phyloP scores from a whole-genome alignment of 2,113 vertebrate genomes.

The Epinephelus cyanopodus region DNA sequence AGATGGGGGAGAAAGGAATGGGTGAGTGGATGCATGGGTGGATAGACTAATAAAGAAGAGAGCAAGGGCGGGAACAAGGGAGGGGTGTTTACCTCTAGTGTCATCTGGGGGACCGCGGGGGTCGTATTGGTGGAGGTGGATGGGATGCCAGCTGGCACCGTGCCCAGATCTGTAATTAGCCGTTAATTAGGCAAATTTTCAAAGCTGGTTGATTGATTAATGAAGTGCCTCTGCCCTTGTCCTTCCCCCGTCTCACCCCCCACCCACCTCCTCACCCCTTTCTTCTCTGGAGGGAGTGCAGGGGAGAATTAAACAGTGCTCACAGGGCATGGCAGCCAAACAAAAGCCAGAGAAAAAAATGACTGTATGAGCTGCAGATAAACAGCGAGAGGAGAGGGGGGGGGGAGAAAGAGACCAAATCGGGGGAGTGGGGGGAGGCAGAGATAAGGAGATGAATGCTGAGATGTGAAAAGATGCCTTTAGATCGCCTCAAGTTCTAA shows the following conservation, averaged over 20 bases:
- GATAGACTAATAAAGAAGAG: conserved; percentile 55
- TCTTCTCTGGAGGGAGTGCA: conserved; percentile 39
- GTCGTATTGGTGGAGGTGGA: conserved; percentile 62
- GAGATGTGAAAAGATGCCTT: conserved; percentile 50
- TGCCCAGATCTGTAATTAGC: conserved; percentile 80
- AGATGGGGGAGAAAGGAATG: conserved; percentile 20
- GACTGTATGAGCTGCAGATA: conserved; percentile 38
- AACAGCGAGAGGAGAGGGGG: conserved; percentile 30
- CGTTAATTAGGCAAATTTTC: conserved; percentile 83
- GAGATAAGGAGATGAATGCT: conserved; percentile 51
- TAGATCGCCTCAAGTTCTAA: conserved; percentile 55
- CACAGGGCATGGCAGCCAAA: conserved; percentile 74
- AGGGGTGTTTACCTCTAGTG: conserved; percentile 74
- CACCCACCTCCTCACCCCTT: conserved; percentile 13
- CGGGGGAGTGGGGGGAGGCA: not conserved
- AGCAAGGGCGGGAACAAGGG: conserved; percentile 47
- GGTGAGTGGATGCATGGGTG: conserved; percentile 30
- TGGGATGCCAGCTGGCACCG: conserved; percentile 71
- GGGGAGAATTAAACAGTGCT: conserved; percentile 76
- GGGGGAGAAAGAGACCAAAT: conserved; percentile 37
- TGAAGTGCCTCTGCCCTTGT: conserved; percentile 81
- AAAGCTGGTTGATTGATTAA: conserved; percentile 85
- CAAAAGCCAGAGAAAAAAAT: conserved; percentile 54
- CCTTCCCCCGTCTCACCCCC: conserved; percentile 26
- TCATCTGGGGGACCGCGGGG: conserved; percentile 73